Percentiles rank a stretch among this genome's conserved stretches.
These are phyloP conservation scores for Coluber constrictor DNA, from an alignment of 2,797 vertebrate species.

Conservation along the genomic window DNA sequence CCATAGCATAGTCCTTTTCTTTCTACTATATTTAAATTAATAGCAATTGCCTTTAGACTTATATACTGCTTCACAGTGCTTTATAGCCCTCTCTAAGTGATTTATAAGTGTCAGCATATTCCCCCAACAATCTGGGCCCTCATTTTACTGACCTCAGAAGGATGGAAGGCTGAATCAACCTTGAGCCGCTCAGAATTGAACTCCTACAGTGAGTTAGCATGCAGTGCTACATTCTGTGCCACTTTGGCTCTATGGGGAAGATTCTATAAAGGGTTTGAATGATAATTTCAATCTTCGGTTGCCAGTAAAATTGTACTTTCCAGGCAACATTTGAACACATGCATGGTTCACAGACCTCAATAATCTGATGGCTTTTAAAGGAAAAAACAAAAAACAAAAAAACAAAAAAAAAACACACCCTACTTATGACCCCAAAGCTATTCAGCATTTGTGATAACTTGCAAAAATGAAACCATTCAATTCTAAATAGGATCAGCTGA, in stretches of 20 bases:
- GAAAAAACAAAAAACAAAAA: too few species aligned
- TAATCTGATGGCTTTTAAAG: neutral
- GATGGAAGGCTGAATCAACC: too few species aligned
- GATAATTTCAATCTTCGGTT: neutral
- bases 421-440: neutral
- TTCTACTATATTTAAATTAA: neutral
- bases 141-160: too few species aligned
- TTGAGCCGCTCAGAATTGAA: too few species aligned
- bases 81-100: too few species aligned
- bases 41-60: too few species aligned
- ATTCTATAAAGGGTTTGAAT: neutral
- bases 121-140: too few species aligned
- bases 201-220: too few species aligned
- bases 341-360: neutral
- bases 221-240: too few species aligned
- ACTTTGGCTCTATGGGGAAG: neutral
- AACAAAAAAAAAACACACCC: neutral
- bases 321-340: neutral
- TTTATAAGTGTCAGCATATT: too few species aligned
- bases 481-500: neutral
- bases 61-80: too few species aligned
- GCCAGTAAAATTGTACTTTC: neutral
- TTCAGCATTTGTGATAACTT: neutral
- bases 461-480: neutral
- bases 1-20: neutral